Percentiles rank a stretch among this genome's conserved stretches.
These are phyloP conservation scores for Ridgeia piscesae DNA, from an alignment of 1,140 invertebrate genomes.

Conservation along the genomic window DNA sequence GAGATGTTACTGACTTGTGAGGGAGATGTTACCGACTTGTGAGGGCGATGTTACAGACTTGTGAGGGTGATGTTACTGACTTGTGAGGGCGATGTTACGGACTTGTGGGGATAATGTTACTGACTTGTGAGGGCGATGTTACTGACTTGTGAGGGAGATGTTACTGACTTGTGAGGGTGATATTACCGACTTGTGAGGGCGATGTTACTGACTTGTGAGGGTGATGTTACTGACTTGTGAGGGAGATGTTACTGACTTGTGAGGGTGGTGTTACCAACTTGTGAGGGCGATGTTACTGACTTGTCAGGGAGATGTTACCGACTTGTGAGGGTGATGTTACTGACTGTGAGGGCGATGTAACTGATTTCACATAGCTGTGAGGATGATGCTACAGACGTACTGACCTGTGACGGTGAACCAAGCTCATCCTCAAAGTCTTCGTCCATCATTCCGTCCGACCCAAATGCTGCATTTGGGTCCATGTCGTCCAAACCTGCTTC, in stretches of 20 bases:
- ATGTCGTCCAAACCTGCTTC: constrained; percentile 64
- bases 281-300: neutral
- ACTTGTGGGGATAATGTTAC: constrained; percentile 68
- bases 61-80: no score
- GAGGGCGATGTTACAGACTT: constrained; percentile 46
- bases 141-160: no score
- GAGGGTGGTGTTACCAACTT: neutral
- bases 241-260: neutral
- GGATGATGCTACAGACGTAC: constrained; percentile 2
- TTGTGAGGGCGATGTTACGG: constrained; percentile 71
- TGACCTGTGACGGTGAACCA: constrained; percentile 66
- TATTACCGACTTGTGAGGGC: no score
- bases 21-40: neutral
- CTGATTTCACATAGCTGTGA: neutral
- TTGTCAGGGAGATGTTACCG: neutral
- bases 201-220: no score
- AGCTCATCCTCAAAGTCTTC: constrained; percentile 92
- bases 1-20: neutral
- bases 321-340: neutral
- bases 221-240: no score
- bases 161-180: no score
- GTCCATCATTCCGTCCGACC: constrained; percentile 84
- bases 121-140: no score
- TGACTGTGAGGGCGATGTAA: neutral
- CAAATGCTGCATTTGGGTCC: constrained; percentile 70